phyloP scores from a whole-genome alignment of 2,888 invertebrate genomes.

The Leistus spinibarbis region DNA sequence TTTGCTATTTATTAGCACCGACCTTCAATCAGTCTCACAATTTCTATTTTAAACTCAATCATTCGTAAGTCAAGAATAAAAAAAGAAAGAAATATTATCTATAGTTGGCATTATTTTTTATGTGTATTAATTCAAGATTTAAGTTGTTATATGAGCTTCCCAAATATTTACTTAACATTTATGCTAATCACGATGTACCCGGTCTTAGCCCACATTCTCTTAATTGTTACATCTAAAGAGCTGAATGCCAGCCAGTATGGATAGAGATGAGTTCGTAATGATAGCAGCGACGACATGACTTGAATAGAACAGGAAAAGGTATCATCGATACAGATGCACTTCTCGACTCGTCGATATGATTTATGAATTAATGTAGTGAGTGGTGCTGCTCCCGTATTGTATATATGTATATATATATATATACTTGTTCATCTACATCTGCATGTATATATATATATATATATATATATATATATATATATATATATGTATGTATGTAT shows the following conservation, averaged over 20 bases:
- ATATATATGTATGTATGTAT: not conserved
- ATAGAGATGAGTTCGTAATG: not conserved
- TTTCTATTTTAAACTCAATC: too few relatives aligned
- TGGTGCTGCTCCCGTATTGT: not conserved
- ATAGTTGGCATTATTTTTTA: too few relatives aligned
- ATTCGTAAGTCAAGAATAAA: too few relatives aligned
- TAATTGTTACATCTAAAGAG: not conserved
- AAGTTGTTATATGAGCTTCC: too few relatives aligned
- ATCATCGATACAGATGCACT: not conserved
- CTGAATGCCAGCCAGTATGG: not conserved
- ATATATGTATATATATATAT: not conserved
- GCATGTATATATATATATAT: not conserved
- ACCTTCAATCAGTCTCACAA: too few relatives aligned
- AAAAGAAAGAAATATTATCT: too few relatives aligned
- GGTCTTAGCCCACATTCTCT: not conserved
- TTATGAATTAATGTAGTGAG: slow-evolving; percentile 30
- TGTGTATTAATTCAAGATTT: too few relatives aligned
- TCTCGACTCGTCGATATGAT: slow-evolving; percentile 10
- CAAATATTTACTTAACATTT: too few relatives aligned
- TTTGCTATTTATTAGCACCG: too few relatives aligned
- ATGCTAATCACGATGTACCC: too few relatives aligned
- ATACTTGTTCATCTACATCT: too few relatives aligned
- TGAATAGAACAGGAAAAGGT: not conserved
- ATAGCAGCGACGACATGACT: not conserved
- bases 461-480: not conserved